These are phyloP conservation scores for Ptychobarbus kaznakovi DNA, from an alignment of 2,797 vertebrate genomes.

Conservation along the genomic window DNA sequence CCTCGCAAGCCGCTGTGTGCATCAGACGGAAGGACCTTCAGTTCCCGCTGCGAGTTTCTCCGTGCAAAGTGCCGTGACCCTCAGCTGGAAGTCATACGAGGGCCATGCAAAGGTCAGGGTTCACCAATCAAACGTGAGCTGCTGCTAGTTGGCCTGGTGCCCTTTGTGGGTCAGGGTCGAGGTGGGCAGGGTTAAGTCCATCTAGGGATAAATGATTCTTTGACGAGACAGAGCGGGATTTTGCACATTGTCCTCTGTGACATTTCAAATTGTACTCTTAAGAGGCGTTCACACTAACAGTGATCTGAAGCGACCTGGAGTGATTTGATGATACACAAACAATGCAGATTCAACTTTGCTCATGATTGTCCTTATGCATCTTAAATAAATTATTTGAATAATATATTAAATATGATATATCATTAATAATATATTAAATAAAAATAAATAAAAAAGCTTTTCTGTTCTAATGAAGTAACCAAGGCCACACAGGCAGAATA, in stretches of 20 bases:
- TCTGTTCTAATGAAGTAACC: neutral
- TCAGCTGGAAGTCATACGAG: slow-evolving; percentile 91
- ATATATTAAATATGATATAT: neutral
- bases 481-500: neutral
- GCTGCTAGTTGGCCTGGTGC: slow-evolving; percentile 56
- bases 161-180: slow-evolving; percentile 63
- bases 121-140: slow-evolving; percentile 73
- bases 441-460: neutral
- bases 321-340: neutral
- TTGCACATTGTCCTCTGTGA: neutral
- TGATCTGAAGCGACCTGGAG: neutral
- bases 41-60: slow-evolving; percentile 94
- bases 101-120: slow-evolving; percentile 95
- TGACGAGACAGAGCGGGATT: slow-evolving; percentile 47
- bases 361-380: neutral
- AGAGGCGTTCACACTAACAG: neutral
- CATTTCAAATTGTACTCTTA: slow-evolving; percentile 46
- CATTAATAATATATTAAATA: too few relatives aligned
- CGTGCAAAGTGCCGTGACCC: slow-evolving; percentile 97
- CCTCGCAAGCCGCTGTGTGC: slow-evolving; percentile 91
- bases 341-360: neutral
- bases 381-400: neutral
- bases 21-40: slow-evolving; percentile 94
- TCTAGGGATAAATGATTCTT: slow-evolving; percentile 76
- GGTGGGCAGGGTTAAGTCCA: slow-evolving; percentile 72